Base-by-base conservation (phyloP, 2,888 invertebrate species). In the Agriopis aurantiaria region DNA sequence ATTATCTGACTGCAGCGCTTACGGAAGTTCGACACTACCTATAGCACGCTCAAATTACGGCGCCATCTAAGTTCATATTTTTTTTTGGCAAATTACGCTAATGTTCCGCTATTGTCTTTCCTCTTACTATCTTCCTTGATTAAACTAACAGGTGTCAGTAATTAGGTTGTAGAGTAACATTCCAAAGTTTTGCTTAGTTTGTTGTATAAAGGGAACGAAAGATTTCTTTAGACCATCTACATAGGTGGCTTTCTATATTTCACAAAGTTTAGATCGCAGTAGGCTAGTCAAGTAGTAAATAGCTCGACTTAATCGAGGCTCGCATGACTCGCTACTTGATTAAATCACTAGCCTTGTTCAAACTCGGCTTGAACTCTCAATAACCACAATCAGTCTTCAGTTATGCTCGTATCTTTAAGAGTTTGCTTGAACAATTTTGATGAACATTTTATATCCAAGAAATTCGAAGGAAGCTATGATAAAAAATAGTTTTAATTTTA, bases 81-180 rank as follows among this genome's bases (percentile, higher is more conserved):
- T n/a, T n/a, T n/a, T n/a, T n/a, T n/a, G n/a, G n/a, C n/a, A n/a
- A n/a, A n/a, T n/a, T n/a, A n/a, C n/a, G n/a, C n/a, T n/a, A n/a
- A n/a, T n/a, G n/a, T n/a, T n/a, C n/a, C n/a, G n/a, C n/a, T n/a
- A n/a, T n/a, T n/a, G n/a, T n/a, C n/a, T n/a, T n/a, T n/a, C n/a
- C n/a, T n/a, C n/a, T n/a, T n/a, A n/a, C n/a, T n/a, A n/a, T n/a
- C n/a, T n/a, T n/a, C n/a, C n/a, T n/a, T n/a, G n/a, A n/a, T n/a
- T n/a, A n/a, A 77, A 88, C 83, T 88, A 85, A 86, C 86, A 77
- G 77, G 72, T 76, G 75, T 82, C 80, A 78, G 81, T 64, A 81
- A 78, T 69, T 89, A 90, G 89, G 87, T 89, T 89, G 89, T 91
- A 89, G 88, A 77, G 82, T 87, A 87, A 91, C 91, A 91, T 91